These are phyloP conservation scores for Artemisiospiza belli DNA, from an alignment of 2,113 vertebrate species.

Conservation along the genomic window DNA sequence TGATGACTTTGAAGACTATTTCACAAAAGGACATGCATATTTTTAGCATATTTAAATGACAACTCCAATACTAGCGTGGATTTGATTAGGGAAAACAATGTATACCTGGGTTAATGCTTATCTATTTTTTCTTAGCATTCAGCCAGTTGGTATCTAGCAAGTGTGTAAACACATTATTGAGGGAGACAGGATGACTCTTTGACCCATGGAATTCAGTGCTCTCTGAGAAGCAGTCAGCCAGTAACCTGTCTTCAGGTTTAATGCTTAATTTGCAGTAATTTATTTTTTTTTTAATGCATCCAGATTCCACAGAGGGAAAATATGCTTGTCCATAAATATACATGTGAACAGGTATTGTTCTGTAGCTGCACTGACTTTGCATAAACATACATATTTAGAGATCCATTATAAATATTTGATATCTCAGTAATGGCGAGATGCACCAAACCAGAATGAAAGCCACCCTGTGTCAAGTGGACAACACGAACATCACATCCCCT, in stretches of 20 bases:
- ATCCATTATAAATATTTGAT: neutral
- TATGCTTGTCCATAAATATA: neutral
- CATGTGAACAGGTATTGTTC: neutral
- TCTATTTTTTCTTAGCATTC: neutral
- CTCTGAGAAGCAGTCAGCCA: neutral
- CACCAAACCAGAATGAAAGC: neutral
- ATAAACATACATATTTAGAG: conserved; percentile 9
- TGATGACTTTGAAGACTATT: neutral
- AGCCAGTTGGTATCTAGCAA: neutral
- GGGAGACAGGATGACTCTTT: neutral
- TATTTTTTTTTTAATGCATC: neutral
- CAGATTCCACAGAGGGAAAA: neutral
- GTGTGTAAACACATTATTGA: neutral
- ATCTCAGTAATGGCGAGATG: neutral
- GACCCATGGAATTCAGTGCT: neutral
- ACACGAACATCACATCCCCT: rapidly evolving
- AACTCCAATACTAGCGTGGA: neutral
- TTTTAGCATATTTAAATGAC: conserved; percentile 1
- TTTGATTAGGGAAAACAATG: conserved; percentile 5
- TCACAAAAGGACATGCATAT: neutral
- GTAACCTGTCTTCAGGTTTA: neutral
- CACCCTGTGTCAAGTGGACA: rapidly evolving
- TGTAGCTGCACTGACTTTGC: neutral
- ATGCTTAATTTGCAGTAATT: neutral
- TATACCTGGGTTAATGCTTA: neutral